Evolutionary conservation across 2,888 invertebrate genomes (phyloP).

Genomic region (Noctua janthina): DNA sequence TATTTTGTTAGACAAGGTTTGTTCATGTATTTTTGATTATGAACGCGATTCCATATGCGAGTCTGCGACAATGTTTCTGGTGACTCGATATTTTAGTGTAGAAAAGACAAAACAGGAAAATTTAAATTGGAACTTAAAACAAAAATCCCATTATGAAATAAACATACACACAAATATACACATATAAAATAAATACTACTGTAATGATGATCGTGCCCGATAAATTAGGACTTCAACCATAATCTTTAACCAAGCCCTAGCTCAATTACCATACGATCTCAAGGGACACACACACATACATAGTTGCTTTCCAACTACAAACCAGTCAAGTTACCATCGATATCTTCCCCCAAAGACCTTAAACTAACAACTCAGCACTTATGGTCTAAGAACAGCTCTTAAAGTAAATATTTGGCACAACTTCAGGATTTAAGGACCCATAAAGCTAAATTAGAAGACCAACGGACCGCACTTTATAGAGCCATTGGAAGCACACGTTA

Average conservation of each 20-base stretch:
- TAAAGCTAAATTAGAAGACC: slow-evolving; percentile 74
- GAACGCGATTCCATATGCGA: slow-evolving; percentile 6
- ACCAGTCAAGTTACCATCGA: slow-evolving; percentile 1
- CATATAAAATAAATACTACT: too few relatives aligned
- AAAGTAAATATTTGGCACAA: slow-evolving; percentile 73
- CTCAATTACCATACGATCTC: not conserved
- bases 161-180: too few relatives aligned
- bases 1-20: slow-evolving; percentile 20
- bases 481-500: slow-evolving; percentile 68
- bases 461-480: slow-evolving; percentile 73
- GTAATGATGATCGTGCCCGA: not conserved
- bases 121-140: too few relatives aligned
- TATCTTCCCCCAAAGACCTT: slow-evolving; percentile 23
- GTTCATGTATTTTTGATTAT: slow-evolving; percentile 30
- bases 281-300: not conserved
- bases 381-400: slow-evolving; percentile 23
- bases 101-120: too few relatives aligned
- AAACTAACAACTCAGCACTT: slow-evolving; percentile 43
- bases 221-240: not conserved
- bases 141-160: too few relatives aligned
- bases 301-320: slow-evolving; percentile 4
- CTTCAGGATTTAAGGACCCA: slow-evolving; percentile 70
- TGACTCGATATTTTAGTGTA: not conserved
- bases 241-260: not conserved
- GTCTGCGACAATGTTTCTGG: not conserved